Percentiles rank a stretch among this genome's conserved stretches.
Conservation (phyloP, 2,888 invertebrate genomes). For the Malthinus seriepunctatus region DNA sequence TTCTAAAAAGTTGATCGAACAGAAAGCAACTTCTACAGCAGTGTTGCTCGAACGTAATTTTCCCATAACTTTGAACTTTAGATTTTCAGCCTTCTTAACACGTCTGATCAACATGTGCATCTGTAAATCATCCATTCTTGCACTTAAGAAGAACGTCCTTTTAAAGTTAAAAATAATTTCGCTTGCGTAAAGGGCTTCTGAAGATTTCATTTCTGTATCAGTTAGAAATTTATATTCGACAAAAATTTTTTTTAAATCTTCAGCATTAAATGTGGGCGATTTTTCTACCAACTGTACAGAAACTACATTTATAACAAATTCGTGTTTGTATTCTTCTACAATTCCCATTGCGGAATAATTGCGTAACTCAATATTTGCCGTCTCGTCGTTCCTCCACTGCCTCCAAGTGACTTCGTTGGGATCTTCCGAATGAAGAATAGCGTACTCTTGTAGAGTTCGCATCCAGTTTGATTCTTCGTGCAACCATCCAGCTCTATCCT, state of each 20-base stretch:
- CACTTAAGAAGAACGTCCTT: conserved; percentile 35
- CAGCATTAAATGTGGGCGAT: conserved; percentile 15
- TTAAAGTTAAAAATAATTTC: conserved; percentile 34
- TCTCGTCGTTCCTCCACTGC: conserved; percentile 40
- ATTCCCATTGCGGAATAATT: conserved; percentile 22
- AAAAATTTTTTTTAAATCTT: conserved; percentile 36
- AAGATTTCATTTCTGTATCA: conserved; percentile 38
- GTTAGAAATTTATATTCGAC: conserved; percentile 40
- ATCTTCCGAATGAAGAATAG: conserved; percentile 38
- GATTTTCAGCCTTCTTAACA: conserved; percentile 33
- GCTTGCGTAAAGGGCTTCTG: conserved; percentile 23
- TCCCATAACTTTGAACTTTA: conserved; percentile 36
- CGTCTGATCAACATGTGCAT: conserved; percentile 33
- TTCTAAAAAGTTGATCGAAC: conserved; percentile 34
- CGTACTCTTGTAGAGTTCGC: conserved; percentile 40
- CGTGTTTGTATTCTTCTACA: no score
- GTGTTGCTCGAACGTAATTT: conserved; percentile 33
- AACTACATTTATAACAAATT: conserved; percentile 31
- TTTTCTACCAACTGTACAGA: conserved; percentile 24
- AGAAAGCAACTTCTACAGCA: conserved; percentile 34
- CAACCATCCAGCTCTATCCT: conserved; percentile 39
- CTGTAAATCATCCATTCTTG: conserved; percentile 23
- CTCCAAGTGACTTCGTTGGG: conserved; percentile 38
- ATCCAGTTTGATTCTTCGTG: conserved; percentile 42
- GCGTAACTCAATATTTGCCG: conserved; percentile 32